These are phyloP conservation scores for Nannobrachium achirus DNA, from an alignment of 2,113 vertebrate species.

Conservation along the genomic window DNA sequence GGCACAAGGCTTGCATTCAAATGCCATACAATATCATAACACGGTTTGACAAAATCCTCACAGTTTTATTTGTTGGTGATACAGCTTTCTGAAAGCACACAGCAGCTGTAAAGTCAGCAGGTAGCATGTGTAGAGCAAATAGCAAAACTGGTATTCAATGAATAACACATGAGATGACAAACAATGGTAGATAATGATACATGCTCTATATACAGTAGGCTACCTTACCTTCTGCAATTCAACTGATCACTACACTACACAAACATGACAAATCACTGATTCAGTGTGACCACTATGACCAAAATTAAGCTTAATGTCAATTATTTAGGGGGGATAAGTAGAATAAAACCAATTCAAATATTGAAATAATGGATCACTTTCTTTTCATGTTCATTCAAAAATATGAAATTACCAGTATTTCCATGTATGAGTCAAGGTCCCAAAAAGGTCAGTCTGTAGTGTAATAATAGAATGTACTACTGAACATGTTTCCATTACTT, in stretches of 20 bases:
- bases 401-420: constrained; percentile 48
- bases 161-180: constrained; percentile 78
- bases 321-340: constrained; percentile 8
- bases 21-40: constrained; percentile 51
- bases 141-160: constrained; percentile 65
- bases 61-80: constrained; percentile 63
- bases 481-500: too few relatives aligned
- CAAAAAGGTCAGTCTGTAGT: constrained; percentile 53
- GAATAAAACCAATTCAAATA: constrained; percentile 47
- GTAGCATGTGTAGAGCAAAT: constrained; percentile 66
- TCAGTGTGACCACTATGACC: constrained; percentile 42
- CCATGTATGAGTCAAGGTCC: constrained; percentile 60
- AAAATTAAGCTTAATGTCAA: constrained; percentile 35
- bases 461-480: too few relatives aligned
- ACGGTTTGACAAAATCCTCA: constrained; percentile 47
- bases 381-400: constrained; percentile 31
- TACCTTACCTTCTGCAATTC: constrained; percentile 37
- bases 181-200: constrained; percentile 54
- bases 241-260: constrained; percentile 1
- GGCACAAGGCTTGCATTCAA: constrained; percentile 36
- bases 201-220: constrained; percentile 5
- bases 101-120: constrained; percentile 69
- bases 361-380: constrained; percentile 42
- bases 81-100: constrained; percentile 34
- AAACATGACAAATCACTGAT: constrained; percentile 23